phyloP scores from a whole-genome alignment of 2,113 vertebrate genomes.

The Odontesthes bonariensis region DNA sequence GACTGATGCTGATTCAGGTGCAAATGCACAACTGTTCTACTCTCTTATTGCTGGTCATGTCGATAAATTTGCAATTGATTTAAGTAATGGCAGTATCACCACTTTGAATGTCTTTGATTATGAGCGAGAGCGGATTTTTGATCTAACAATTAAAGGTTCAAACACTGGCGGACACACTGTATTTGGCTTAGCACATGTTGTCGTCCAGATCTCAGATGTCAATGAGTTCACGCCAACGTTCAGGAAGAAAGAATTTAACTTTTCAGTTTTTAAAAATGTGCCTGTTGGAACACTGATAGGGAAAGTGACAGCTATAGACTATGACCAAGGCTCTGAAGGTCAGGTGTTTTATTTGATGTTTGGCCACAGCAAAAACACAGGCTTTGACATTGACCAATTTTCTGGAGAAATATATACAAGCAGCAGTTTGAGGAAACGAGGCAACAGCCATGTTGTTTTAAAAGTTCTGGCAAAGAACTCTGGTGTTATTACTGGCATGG shows the following conservation, averaged over 20 bases:
- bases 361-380: constrained; percentile 72
- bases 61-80: constrained; percentile 75
- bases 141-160: constrained; percentile 78
- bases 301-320: constrained; percentile 74
- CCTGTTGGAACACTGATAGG: constrained; percentile 72
- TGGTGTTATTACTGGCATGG: constrained; percentile 76
- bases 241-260: constrained; percentile 67
- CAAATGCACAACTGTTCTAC: constrained; percentile 76
- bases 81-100: constrained; percentile 74
- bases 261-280: constrained; percentile 75
- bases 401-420: constrained; percentile 78
- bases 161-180: constrained; percentile 61
- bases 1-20: constrained; percentile 74
- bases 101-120: constrained; percentile 79
- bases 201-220: constrained; percentile 73
- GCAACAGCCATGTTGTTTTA: constrained; percentile 63
- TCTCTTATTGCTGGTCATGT: constrained; percentile 74
- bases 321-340: constrained; percentile 78
- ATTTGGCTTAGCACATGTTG: constrained; percentile 74
- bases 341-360: constrained; percentile 78
- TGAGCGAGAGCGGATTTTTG: constrained; percentile 75
- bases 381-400: constrained; percentile 68
- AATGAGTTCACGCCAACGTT: constrained; percentile 82
- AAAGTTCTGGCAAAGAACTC: constrained; percentile 81
- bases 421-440: constrained; percentile 69